Evolutionary conservation across 2,888 invertebrate genomes (phyloP), one percentile per base, ranked within the genome.

Genomic region (Pyrrhia umbra): DNA sequence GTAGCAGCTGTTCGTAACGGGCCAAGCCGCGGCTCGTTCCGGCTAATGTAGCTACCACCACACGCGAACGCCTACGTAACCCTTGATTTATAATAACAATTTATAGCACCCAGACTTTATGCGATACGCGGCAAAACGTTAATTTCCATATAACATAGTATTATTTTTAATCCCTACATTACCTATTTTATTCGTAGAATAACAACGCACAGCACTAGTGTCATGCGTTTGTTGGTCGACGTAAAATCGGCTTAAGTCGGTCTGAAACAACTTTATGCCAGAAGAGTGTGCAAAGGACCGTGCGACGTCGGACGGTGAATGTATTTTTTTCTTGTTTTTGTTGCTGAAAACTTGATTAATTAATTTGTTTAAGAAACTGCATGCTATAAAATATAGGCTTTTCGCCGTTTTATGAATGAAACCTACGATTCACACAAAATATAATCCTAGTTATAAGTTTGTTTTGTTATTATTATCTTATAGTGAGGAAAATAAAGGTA

Each of bases 1-100:
- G 77, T 49, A 79, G 72, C 85, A 84, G 85, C 80, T 86, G 87
- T 20, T 59, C 25, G 57, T 81, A 84, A 86, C 79, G 79, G 80
- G 56, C 68, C 71, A 60, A 70, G 70, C 74, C 65, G 62, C 63
- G 69, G 78, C 70, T 78, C 82, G 79, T 80, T 80, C 66, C 70
- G 71, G 68, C 75, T 80, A 80, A 83, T 80, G 81, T 77, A 64
- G 54, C 68, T 50, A 72, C 63, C 59, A 59, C 50, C 75, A 72
- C 65, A 77, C 64, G 58, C 63, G 63, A 69, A 57, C 58, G 74
- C 57, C 62, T 68, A 61, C 66, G 55, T 67, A 68, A 71, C 65
- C 67, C 68, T 68, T 83, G 81, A 82, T 82, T 83, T 80, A 82
- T 78, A 65, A 59, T 66, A 74, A 72, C 75, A 61, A 80, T 84